Percentiles rank a stretch among this genome's conserved stretches.
Evolutionary conservation across 2,888 invertebrate species (phyloP).

Genomic region (Agrochola lota): DNA sequence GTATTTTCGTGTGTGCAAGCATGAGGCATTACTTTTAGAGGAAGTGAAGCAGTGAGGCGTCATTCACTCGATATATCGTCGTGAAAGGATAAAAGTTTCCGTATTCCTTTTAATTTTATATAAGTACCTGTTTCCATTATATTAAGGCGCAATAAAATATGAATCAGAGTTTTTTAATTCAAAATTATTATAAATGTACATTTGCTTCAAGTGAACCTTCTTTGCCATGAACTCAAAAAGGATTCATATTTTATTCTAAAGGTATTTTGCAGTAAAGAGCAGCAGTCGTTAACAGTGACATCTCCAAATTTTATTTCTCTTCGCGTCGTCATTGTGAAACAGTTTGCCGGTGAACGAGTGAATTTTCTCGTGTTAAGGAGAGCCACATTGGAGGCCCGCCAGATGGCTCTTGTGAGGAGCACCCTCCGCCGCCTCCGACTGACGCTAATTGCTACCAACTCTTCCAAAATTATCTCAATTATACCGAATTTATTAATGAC

Average conservation of each 20-base stretch:
- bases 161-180: background rate
- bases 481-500: constrained; percentile 76
- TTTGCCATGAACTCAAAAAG: constrained; percentile 17
- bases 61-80: constrained; percentile 24
- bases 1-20: constrained; percentile 11
- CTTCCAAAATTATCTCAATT: constrained; percentile 86
- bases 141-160: constrained; percentile 26
- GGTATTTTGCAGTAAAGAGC: constrained; percentile 40
- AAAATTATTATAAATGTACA: background rate
- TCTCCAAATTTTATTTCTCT: constrained; percentile 65
- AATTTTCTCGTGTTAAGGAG: constrained; percentile 81
- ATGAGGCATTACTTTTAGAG: constrained; percentile 12
- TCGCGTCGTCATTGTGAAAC: constrained; percentile 69
- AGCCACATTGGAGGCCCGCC: constrained; percentile 85
- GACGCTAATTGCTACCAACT: constrained; percentile 89
- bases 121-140: constrained; percentile 5
- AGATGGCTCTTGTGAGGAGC: constrained; percentile 85
- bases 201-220: background rate
- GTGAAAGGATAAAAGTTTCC: constrained; percentile 33
- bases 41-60: constrained; percentile 8
- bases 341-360: constrained; percentile 75
- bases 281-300: constrained; percentile 58
- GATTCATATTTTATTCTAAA: constrained; percentile 26
- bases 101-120: constrained; percentile 41
- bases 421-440: constrained; percentile 80